phyloP scores from a whole-genome alignment of 2,888 invertebrate genomes.

The Cryptophagus acutangulus region DNA sequence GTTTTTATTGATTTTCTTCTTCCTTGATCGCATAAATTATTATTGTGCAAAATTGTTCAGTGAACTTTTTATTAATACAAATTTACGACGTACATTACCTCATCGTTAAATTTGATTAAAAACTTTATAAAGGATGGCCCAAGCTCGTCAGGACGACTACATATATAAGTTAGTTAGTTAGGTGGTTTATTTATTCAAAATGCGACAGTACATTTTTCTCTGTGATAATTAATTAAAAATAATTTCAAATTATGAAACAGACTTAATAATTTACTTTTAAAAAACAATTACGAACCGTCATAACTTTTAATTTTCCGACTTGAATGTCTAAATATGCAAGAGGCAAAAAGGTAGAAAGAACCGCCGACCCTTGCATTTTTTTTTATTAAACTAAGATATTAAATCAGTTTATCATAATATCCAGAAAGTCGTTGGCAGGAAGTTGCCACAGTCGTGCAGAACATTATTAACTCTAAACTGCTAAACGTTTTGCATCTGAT shows the following conservation, averaged over 20 bases:
- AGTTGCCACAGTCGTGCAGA: slow-evolving; percentile 29
- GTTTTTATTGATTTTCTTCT: no score
- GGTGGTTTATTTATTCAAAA: no score
- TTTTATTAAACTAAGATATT: slow-evolving; percentile 43
- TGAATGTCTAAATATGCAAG: slow-evolving; percentile 15
- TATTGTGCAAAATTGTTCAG: no score
- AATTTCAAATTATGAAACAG: slow-evolving; percentile 3
- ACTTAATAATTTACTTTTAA: slow-evolving; percentile 3
- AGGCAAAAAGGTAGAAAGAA: slow-evolving; percentile 6
- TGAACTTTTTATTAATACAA: no score
- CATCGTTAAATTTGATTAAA: no score
- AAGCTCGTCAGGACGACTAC: no score
- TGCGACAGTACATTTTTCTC: neutral
- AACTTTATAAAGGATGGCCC: no score
- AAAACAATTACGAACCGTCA: slow-evolving; percentile 17
- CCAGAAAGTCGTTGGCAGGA: slow-evolving; percentile 33
- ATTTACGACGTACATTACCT: no score
- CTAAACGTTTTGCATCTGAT: slow-evolving; percentile 37
- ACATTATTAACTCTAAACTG: slow-evolving; percentile 38
- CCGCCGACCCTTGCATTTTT: slow-evolving; percentile 12
- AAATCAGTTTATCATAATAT: slow-evolving; percentile 45
- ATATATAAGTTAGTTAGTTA: no score
- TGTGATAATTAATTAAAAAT: slow-evolving; percentile 3
- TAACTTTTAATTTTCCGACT: slow-evolving; percentile 19
- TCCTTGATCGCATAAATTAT: no score